These are phyloP conservation scores for Chondrosia reniformis DNA, from an alignment of 37 sponge, comb jelly and placozoan species.

Conservation along the genomic window DNA sequence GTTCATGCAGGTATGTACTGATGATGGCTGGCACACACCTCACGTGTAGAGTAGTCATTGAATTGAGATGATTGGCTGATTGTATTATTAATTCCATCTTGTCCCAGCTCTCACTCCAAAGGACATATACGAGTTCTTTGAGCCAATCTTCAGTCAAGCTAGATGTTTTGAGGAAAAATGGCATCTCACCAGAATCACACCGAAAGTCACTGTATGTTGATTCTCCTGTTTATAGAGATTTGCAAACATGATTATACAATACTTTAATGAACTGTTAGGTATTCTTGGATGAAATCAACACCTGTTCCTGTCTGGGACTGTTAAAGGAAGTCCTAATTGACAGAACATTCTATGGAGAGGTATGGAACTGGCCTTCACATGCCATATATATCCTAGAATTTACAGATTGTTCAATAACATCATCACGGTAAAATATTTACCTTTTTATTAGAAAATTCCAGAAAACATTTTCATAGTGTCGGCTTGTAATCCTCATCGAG, in stretches of 20 bases:
- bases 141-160: background rate
- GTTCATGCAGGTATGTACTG: slow-evolving; percentile 44
- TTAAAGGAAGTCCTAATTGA: slow-evolving; percentile 59
- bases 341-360: slow-evolving; percentile 51
- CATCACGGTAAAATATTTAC: too few species aligned
- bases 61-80: too few species aligned
- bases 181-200: background rate
- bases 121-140: background rate
- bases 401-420: too few species aligned
- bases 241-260: background rate
- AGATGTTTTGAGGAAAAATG: background rate
- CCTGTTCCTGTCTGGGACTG: slow-evolving; percentile 54
- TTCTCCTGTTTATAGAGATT: background rate
- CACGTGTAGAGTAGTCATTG: background rate
- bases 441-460: too few species aligned
- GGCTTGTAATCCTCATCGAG: slow-evolving; percentile 70
- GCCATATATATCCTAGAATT: too few species aligned
- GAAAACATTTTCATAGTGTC: slow-evolving; percentile 64
- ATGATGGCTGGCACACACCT: background rate
- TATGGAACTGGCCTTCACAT: too few species aligned
- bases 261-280: slow-evolving; percentile 16
- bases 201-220: background rate
- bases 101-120: background rate
- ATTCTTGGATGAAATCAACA: slow-evolving; percentile 71
- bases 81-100: too few species aligned